Evolutionary conservation across 2,797 vertebrate genomes (phyloP).

Genomic region (Myoxocephalus aenaeus): DNA sequence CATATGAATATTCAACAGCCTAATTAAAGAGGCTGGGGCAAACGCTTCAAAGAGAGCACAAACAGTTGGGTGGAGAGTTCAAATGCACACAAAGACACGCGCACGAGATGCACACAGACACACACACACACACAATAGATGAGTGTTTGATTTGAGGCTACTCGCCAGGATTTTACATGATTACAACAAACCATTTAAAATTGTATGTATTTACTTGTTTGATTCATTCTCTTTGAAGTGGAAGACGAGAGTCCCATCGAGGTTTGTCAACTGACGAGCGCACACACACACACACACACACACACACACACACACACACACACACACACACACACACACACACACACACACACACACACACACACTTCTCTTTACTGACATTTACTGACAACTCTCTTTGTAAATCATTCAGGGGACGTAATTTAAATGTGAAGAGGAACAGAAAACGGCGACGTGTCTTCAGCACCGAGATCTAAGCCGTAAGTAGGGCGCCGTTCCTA

Average conservation of each 20-base stretch:
- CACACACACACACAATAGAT: background rate
- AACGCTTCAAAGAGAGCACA: conserved; percentile 68
- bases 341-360: background rate
- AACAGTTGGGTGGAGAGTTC: conserved; percentile 65
- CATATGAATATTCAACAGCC: conserved; percentile 80
- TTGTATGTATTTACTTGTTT: conserved; percentile 26
- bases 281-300: background rate
- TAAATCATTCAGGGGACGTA: background rate
- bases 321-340: no score
- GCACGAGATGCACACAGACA: background rate
- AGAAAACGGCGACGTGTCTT: conserved; percentile 27
- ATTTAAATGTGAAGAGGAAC: conserved; percentile 37
- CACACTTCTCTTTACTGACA: background rate
- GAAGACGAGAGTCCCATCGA: conserved; percentile 17
- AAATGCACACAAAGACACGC: conserved; percentile 33
- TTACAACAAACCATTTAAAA: conserved; percentile 41
- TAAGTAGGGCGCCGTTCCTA: conserved; percentile 9
- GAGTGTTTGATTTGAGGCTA: conserved; percentile 22
- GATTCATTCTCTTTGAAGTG: conserved; percentile 30
- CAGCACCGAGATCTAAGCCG: conserved; percentile 9
- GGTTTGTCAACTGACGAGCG: conserved; percentile 28
- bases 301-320: no score
- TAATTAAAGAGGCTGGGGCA: conserved; percentile 71
- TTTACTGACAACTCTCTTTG: background rate
- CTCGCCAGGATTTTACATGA: conserved; percentile 12